Conservation (phyloP, 2,888 invertebrate species). For the Callimorpha dominula region DNA sequence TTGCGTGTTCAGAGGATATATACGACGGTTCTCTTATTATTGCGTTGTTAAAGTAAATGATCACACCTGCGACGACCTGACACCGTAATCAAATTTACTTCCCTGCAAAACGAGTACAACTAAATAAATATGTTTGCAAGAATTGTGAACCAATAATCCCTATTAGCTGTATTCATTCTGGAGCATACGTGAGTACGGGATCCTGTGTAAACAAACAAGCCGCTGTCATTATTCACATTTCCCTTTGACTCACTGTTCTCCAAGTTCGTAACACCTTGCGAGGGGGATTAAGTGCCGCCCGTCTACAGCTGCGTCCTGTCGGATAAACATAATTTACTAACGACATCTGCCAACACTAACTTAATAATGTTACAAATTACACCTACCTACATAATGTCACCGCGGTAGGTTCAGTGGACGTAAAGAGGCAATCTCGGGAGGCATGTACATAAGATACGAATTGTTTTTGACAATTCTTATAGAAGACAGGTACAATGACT, state of each 20-base stretch:
- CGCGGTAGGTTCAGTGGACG: slow-evolving; percentile 55
- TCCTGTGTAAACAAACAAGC: slow-evolving; percentile 57
- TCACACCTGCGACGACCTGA: slow-evolving; percentile 45
- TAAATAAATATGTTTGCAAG: slow-evolving; percentile 18
- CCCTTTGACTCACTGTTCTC: slow-evolving; percentile 67
- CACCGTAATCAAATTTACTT: slow-evolving; percentile 28
- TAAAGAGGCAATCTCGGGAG: slow-evolving; percentile 58
- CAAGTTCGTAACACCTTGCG: slow-evolving; percentile 64
- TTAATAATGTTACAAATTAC: slow-evolving; percentile 71
- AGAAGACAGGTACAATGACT: slow-evolving; percentile 52
- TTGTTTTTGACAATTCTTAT: slow-evolving; percentile 58
- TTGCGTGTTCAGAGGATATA: slow-evolving; percentile 40
- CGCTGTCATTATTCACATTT: slow-evolving; percentile 74
- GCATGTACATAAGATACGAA: slow-evolving; percentile 31
- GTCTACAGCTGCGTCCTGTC: slow-evolving; percentile 75
- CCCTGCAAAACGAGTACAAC: slow-evolving; percentile 15
- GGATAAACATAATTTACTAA: slow-evolving; percentile 81
- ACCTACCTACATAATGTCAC: slow-evolving; percentile 60
- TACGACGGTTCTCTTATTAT: slow-evolving; percentile 45
- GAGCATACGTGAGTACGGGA: slow-evolving; percentile 48
- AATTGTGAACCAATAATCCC: slow-evolving; percentile 33
- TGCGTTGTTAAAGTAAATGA: slow-evolving; percentile 50
- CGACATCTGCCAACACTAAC: slow-evolving; percentile 76
- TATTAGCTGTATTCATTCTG: slow-evolving; percentile 45
- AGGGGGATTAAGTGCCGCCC: slow-evolving; percentile 73